These are phyloP conservation scores for Trichonephila clavata DNA, from an alignment of 1,140 invertebrate genomes.

Conservation along the genomic window DNA sequence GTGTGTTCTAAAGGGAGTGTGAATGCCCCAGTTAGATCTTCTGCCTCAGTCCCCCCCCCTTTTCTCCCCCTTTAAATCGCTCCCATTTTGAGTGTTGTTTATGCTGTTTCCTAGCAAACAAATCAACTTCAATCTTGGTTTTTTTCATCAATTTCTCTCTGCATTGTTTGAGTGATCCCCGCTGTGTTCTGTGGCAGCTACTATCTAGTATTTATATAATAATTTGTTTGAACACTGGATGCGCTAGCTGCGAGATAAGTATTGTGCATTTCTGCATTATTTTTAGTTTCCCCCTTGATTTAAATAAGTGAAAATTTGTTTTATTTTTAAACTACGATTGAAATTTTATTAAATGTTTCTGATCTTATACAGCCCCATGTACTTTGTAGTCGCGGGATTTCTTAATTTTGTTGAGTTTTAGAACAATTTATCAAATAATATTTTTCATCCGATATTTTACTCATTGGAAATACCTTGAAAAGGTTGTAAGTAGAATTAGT, in stretches of 20 bases:
- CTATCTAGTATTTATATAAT: background rate
- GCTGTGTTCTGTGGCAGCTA: slow-evolving; percentile 7
- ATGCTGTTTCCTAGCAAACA: slow-evolving; percentile 46
- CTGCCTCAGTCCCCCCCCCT: background rate
- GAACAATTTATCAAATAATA: too few species aligned
- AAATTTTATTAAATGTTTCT: too few species aligned
- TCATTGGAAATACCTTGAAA: too few species aligned
- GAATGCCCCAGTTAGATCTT: slow-evolving; percentile 57
- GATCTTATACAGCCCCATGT: too few species aligned
- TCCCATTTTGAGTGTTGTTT: slow-evolving; percentile 54
- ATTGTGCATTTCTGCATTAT: background rate
- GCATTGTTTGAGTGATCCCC: background rate
- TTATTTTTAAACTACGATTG: too few species aligned
- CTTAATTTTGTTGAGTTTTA: too few species aligned
- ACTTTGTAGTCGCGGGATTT: too few species aligned
- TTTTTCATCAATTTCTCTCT: background rate
- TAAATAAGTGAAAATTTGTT: too few species aligned
- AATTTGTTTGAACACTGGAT: background rate
- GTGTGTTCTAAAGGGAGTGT: slow-evolving; percentile 19
- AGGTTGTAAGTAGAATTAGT: too few species aligned
- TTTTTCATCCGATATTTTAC: too few species aligned
- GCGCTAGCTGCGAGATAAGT: background rate
- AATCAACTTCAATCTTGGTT: slow-evolving; percentile 14
- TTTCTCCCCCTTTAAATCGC: background rate
- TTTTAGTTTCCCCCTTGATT: too few species aligned